Conservation (phyloP, 2,888 invertebrate genomes). For the Megaustenia siamemsis region DNA sequence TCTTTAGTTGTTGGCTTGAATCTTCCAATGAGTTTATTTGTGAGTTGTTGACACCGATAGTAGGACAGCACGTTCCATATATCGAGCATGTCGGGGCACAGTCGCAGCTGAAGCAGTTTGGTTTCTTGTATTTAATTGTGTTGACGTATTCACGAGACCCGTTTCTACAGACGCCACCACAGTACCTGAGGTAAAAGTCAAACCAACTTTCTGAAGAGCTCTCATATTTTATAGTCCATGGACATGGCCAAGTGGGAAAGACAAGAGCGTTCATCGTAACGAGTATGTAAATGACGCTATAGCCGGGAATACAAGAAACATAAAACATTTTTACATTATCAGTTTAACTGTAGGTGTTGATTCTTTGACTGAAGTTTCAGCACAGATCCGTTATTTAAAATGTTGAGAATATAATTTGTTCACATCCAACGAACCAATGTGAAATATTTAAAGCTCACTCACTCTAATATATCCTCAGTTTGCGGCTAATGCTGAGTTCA, state of each 20-base stretch:
- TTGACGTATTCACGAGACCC: too few species aligned
- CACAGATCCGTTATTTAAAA: too few species aligned
- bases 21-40: neutral
- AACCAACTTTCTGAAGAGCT: neutral
- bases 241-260: neutral
- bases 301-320: neutral
- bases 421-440: too few species aligned
- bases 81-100: constrained; percentile 24
- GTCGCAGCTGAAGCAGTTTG: constrained; percentile 24
- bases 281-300: neutral
- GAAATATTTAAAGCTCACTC: too few species aligned
- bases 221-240: neutral
- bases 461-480: too few species aligned
- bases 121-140: neutral
- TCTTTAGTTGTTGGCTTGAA: too few species aligned
- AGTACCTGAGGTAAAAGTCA: neutral
- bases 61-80: constrained; percentile 20
- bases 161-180: neutral
- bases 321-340: too few species aligned
- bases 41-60: neutral
- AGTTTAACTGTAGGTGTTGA: too few species aligned
- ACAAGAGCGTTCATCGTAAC: neutral
- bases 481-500: too few species aligned
- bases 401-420: too few species aligned
- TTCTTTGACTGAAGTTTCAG: too few species aligned